Percentiles rank a stretch among this genome's conserved stretches.
phyloP scores from a whole-genome alignment of 2,113 vertebrate genomes.

The Oreotrochilus melanogaster region DNA sequence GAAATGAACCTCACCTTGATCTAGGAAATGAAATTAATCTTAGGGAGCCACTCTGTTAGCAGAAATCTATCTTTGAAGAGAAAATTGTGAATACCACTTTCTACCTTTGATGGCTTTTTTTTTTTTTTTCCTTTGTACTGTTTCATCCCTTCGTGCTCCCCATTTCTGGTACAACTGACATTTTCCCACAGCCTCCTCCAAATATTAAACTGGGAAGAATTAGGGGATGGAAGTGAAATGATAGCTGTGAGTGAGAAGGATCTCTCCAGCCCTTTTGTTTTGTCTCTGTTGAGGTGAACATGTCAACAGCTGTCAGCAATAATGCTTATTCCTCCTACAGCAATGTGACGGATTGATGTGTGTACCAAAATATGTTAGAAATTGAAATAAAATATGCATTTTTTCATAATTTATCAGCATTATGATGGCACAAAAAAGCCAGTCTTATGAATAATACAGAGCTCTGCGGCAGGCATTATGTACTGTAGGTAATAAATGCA shows the following conservation, averaged over 20 bases:
- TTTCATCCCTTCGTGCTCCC: fast-evolving
- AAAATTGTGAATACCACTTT: neutral
- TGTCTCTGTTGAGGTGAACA: constrained; percentile 54
- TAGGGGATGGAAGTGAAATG: constrained; percentile 44
- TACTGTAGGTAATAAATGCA: constrained; percentile 87
- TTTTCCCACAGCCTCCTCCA: constrained; percentile 50
- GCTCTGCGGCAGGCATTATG: constrained; percentile 83
- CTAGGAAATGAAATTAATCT: neutral
- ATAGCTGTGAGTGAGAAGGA: constrained; percentile 27
- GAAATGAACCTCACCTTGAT: neutral
- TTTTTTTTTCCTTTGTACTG: neutral
- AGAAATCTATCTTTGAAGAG: neutral
- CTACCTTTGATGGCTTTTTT: neutral
- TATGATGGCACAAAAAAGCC: constrained; percentile 84
- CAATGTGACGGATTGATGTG: constrained; percentile 79
- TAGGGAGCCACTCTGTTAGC: neutral
- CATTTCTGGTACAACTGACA: neutral
- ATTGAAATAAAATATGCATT: constrained; percentile 90
- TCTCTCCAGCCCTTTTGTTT: constrained; percentile 68
- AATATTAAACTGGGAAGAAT: constrained; percentile 56
- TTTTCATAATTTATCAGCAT: constrained; percentile 88
- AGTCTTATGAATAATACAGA: constrained; percentile 96
- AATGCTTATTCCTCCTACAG: constrained; percentile 63
- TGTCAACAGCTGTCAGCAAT: constrained; percentile 73
- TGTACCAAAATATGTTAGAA: constrained; percentile 85